These are phyloP conservation scores for Poecilia picta DNA, from an alignment of 2,797 vertebrate species.

Conservation along the genomic window DNA sequence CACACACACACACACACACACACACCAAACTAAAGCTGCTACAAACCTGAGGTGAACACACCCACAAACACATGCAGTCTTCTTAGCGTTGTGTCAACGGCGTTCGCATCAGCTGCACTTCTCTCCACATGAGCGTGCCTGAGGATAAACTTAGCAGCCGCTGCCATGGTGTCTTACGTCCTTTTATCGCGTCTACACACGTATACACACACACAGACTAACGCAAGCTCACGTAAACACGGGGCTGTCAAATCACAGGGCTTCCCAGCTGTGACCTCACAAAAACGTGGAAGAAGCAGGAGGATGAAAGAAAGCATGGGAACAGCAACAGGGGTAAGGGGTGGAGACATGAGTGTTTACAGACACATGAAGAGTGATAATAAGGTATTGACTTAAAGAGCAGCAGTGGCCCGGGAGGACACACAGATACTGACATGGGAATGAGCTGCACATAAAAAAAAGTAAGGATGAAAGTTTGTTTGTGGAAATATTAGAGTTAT, in stretches of 20 bases:
- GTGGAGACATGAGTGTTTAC: conserved; percentile 15
- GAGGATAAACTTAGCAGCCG: conserved; percentile 70
- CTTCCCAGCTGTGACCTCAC: conserved; percentile 87
- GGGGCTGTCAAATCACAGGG: conserved; percentile 82
- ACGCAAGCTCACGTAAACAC: conserved; percentile 56
- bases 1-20: conserved; percentile 15
- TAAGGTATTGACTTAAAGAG: conserved; percentile 26
- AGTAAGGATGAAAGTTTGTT: not conserved
- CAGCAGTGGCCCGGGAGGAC: conserved; percentile 18
- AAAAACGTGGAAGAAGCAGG: conserved; percentile 56
- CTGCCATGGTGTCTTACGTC: conserved; percentile 57
- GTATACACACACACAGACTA: conserved; percentile 20
- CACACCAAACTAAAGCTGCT: conserved; percentile 21
- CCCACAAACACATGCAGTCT: conserved; percentile 27
- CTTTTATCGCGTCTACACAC: conserved; percentile 41
- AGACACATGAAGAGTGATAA: conserved; percentile 26
- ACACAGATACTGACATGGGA: conserved; percentile 19
- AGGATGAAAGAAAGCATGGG: conserved; percentile 24
- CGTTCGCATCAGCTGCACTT: conserved; percentile 38
- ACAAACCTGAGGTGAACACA: conserved; percentile 15
- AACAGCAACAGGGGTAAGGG: conserved; percentile 10
- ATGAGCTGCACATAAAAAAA: not conserved
- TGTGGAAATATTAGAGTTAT: not conserved
- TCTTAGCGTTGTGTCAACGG: conserved; percentile 47
- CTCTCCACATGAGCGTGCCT: conserved; percentile 44